These are phyloP conservation scores for Drosophila putrida DNA, from an alignment of 2,888 invertebrate genomes.

Conservation along the genomic window DNA sequence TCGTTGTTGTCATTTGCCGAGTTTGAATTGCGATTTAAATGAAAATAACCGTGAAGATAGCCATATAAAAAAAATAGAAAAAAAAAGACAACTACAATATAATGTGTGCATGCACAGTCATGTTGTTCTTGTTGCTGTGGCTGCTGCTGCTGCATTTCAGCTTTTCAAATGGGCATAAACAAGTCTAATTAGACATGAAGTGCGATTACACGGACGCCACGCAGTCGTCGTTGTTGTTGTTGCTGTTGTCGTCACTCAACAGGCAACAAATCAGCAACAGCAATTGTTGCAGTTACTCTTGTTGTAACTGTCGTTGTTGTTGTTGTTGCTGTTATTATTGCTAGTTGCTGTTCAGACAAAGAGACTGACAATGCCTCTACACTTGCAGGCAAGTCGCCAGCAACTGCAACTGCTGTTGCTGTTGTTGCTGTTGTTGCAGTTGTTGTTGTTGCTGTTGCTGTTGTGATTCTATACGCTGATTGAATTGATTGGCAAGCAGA, in stretches of 20 bases:
- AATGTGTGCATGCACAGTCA: conserved; percentile 51
- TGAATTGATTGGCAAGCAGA: conserved; percentile 71
- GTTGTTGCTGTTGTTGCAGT: conserved; percentile 10
- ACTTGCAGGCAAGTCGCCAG: conserved; percentile 18
- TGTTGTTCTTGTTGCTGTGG: conserved; percentile 38
- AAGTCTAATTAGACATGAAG: conserved; percentile 82
- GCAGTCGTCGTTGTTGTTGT: conserved; percentile 45
- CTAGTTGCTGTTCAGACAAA: conserved; percentile 25
- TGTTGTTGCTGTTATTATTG: conserved; percentile 36
- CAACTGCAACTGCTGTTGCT: conserved; percentile 16
- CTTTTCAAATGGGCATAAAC: conserved; percentile 81
- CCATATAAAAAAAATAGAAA: conserved; percentile 64
- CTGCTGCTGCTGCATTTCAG: conserved; percentile 53
- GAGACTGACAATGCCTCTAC: conserved; percentile 21
- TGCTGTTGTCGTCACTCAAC: conserved; percentile 55
- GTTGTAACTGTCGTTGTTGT: conserved; percentile 12
- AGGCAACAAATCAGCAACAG: conserved; percentile 56
- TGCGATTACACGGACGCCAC: conserved; percentile 80
- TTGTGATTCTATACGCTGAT: conserved; percentile 69
- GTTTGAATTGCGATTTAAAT: conserved; percentile 76
- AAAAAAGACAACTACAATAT: conserved; percentile 17
- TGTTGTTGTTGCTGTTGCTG: conserved; percentile 21
- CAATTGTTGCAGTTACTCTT: conserved; percentile 16
- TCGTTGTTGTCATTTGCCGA: conserved; percentile 33
- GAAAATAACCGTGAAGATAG: conserved; percentile 82